These are phyloP conservation scores for Metopolophium dirhodum DNA, from an alignment of 1,140 invertebrate genomes.

Conservation along the genomic window DNA sequence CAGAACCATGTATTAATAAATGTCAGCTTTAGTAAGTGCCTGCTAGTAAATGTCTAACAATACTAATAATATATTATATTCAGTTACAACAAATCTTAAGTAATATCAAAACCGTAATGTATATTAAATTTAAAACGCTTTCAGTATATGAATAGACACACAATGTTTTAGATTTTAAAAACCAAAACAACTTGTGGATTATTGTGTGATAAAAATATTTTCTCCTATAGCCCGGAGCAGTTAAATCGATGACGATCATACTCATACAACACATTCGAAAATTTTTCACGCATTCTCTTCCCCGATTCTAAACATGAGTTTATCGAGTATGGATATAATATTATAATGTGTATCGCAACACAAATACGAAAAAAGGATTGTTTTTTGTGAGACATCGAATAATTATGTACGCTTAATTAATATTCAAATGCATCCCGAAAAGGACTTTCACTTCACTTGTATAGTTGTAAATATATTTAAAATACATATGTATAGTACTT, in stretches of 20 bases:
- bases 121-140: background rate
- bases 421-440: constrained; percentile 29
- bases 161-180: background rate
- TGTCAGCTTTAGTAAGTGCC: background rate
- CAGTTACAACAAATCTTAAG: background rate
- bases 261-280: background rate
- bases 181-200: background rate
- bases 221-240: background rate
- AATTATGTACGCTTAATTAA: constrained; percentile 30
- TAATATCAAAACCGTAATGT: background rate
- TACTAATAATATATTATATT: background rate
- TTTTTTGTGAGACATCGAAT: constrained; percentile 6
- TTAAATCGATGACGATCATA: background rate
- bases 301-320: background rate
- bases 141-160: background rate
- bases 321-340: background rate
- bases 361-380: background rate
- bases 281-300: background rate
- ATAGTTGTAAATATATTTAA: background rate
- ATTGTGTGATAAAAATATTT: background rate
- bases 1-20: background rate
- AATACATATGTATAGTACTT: background rate
- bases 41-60: background rate
- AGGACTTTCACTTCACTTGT: background rate
- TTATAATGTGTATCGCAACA: background rate